These are phyloP conservation scores for Hippocampus comes DNA, from an alignment of 2,113 vertebrate species.

Conservation along the genomic window DNA sequence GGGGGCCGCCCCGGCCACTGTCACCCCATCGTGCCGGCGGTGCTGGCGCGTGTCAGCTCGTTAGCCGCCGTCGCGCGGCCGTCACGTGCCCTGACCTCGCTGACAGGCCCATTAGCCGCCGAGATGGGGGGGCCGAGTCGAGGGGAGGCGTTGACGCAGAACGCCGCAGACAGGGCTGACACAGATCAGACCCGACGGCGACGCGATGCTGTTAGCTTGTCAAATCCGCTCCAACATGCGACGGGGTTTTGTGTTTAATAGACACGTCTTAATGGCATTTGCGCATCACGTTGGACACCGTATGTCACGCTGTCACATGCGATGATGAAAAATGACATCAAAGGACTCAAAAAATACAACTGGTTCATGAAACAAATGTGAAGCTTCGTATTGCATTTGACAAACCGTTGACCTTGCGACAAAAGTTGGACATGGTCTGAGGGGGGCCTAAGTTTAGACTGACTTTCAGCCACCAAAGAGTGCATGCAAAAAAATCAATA, in stretches of 20 bases:
- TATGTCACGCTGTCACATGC: background rate
- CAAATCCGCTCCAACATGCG: background rate
- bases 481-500: no score
- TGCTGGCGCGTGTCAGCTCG: conserved; percentile 37
- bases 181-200: conserved; percentile 35
- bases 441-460: no score
- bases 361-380: no score
- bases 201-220: conserved; percentile 11
- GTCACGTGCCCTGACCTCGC: conserved; percentile 47
- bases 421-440: no score
- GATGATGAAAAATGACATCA: background rate
- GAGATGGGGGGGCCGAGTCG: conserved; percentile 1
- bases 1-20: background rate
- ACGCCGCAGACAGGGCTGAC: conserved; percentile 52
- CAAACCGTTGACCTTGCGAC: no score
- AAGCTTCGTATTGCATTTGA: no score
- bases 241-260: background rate
- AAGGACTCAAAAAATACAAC: no score
- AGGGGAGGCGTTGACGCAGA: conserved; percentile 50
- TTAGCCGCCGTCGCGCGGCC: conserved; percentile 45
- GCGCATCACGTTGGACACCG: background rate
- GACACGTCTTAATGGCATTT: background rate
- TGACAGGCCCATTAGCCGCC: conserved; percentile 63
- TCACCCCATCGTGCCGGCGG: background rate
- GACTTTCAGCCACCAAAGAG: no score